phyloP scores from a whole-genome alignment of 2,888 invertebrate genomes.

The Psococerastis gibbosa region DNA sequence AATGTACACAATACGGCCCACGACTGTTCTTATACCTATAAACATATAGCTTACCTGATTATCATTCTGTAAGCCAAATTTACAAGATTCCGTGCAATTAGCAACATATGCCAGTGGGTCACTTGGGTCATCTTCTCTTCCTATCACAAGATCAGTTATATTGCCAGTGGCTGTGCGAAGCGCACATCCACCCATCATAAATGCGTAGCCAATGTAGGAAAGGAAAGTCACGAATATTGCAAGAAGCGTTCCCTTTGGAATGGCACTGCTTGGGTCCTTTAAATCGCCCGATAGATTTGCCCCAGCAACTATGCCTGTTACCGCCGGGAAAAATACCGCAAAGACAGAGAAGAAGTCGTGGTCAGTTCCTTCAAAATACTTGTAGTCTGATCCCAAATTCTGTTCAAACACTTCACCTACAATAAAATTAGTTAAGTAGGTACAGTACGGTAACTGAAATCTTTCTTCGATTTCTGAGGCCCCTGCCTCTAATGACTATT shows the following conservation, averaged over 20 bases:
- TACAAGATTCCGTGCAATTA: slow-evolving; percentile 35
- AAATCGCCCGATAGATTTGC: slow-evolving; percentile 97
- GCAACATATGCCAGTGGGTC: slow-evolving; percentile 29
- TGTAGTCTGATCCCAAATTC: slow-evolving; percentile 66
- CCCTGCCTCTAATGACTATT: too few relatives aligned
- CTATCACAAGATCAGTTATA: slow-evolving; percentile 35
- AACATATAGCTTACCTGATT: slow-evolving; percentile 43
- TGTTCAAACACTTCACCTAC: slow-evolving; percentile 47
- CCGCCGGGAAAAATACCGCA: slow-evolving; percentile 95
- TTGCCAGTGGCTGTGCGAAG: slow-evolving; percentile 63
- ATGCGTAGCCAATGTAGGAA: slow-evolving; percentile 70
- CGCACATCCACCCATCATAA: slow-evolving; percentile 56
- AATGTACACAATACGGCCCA: too few relatives aligned
- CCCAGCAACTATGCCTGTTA: slow-evolving; percentile 91
- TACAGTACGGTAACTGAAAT: too few relatives aligned
- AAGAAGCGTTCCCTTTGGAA: slow-evolving; percentile 82
- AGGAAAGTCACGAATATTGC: slow-evolving; percentile 74
- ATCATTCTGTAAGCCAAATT: slow-evolving; percentile 56
- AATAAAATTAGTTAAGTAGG: too few relatives aligned
- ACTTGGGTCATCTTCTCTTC: slow-evolving; percentile 28
- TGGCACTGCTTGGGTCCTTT: slow-evolving; percentile 71
- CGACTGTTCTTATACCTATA: not conserved
- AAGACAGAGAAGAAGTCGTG: slow-evolving; percentile 91
- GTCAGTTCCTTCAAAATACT: slow-evolving; percentile 47
- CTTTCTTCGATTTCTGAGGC: too few relatives aligned